Percentiles rank a stretch among this genome's conserved stretches.
Evolutionary conservation across 2,888 invertebrate genomes (phyloP).

Genomic region (Lasioglossum zephyrum): DNA sequence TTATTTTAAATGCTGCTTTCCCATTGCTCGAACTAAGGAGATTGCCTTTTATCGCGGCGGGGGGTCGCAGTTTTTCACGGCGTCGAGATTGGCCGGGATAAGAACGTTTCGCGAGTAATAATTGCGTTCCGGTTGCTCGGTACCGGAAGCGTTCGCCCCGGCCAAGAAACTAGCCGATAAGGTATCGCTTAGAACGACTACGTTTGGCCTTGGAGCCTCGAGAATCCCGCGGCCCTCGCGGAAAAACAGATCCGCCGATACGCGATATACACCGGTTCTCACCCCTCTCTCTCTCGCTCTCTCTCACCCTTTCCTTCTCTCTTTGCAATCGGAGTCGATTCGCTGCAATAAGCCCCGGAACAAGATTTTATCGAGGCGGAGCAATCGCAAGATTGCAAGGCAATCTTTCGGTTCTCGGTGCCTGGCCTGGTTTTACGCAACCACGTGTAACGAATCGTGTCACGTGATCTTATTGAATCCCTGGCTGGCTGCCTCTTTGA

Average conservation of each 20-base stretch:
- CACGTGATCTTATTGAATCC: conserved; percentile 21
- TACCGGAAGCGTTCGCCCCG: background rate
- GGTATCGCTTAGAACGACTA: conserved; percentile 29
- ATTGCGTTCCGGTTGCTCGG: conserved; percentile 6
- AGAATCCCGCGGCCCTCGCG: conserved; percentile 27
- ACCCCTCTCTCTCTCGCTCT: conserved; percentile 1
- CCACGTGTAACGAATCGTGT: conserved; percentile 25
- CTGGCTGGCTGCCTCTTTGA: background rate
- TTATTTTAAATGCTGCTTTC: conserved; percentile 32
- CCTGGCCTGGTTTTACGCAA: conserved; percentile 33
- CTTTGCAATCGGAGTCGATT: conserved; percentile 69
- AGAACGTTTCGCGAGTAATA: conserved; percentile 12
- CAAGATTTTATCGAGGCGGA: conserved; percentile 77
- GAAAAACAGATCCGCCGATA: conserved; percentile 71
- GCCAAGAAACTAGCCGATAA: conserved; percentile 25
- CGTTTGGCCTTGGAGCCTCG: conserved; percentile 50
- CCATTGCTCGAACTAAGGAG: conserved; percentile 17
- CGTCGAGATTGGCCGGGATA: conserved; percentile 20
- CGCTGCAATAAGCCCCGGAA: conserved; percentile 76
- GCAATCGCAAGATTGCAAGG: conserved; percentile 68
- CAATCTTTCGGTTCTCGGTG: conserved; percentile 43
- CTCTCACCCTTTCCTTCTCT: background rate
- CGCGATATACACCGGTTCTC: conserved; percentile 66
- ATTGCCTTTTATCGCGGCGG: conserved; percentile 24
- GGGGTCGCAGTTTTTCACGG: conserved; percentile 5